Base-by-base conservation (phyloP, 2,113 vertebrate species). In the Alces alces region DNA sequence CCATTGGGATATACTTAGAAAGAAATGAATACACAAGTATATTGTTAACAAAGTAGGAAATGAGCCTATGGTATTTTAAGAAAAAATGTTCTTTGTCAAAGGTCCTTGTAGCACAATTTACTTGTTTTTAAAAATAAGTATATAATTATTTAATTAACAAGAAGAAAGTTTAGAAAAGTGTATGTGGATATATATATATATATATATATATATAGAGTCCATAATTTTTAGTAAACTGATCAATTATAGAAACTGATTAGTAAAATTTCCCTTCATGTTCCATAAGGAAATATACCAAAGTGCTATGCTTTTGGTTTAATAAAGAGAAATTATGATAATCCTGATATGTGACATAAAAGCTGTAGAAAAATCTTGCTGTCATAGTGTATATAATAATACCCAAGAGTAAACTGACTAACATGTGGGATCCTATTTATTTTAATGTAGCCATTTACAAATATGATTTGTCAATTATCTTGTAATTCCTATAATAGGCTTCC, bases 381-480 rank as follows among this genome's bases (percentile, higher is more conserved):
- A 58, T 5, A 47, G 8, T 64, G 4, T 28, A 91, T 36, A 2
- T 70, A 80, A 89, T 28, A 89, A 78, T 55, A 33, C n/a, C 19
- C 55, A 23, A 85, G 33, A 58, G 60, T 55, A 82, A 86, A 78
- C 15, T 30, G 21, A 47, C 23, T 52, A 57, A 70, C 17, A 36
- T 25, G 33, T 86, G 50, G 43, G 9, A 86, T 86, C 36, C 52
- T 90, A 86, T 79, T 93, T 93, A 95, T 89, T 85, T 88, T 19
- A 89, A 58, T 85, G 33, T 28, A 95, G 43, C 61, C 58, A 60
- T 86, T 54, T 92, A 92, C 33, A 55, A 95, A 86, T 89, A 94
- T 93, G 25, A 96, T 78, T 58, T 96, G 47, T 50, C 88, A 95
- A 89, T 95, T 91, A 97, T 43, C 15, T 28, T 88, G 1, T n/a